Base-by-base conservation (phyloP, 2,797 vertebrate species). In the Gambelia wislizenii region DNA sequence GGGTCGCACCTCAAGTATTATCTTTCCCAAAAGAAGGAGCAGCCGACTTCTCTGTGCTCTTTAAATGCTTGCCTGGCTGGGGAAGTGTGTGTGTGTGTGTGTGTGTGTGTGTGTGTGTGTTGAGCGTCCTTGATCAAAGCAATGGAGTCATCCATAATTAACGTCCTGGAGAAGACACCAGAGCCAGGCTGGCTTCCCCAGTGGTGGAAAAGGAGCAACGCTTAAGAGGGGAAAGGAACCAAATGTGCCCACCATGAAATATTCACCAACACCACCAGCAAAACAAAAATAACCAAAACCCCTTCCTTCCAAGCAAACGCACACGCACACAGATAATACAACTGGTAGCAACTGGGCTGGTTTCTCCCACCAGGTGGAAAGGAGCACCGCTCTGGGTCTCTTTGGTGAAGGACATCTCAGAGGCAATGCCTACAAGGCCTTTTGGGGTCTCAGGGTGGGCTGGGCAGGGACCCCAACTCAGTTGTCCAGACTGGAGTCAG, bases 121-220 rank as follows among this genome's bases (percentile, higher is more conserved):
- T 94, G 91, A 82, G 1, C 92, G 49, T 92, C 86, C 88, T 80
- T 88, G 92, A 74, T 89, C 81, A 0, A 47, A 92, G 89, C 76
- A 86, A 88, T 77, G 87, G 75, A 85, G 84, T 92, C 81, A 83
- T 92, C 93, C 92, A 91, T 86, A 92, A 76, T 92, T 91, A 95
- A 91, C 52, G 87, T 88, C 82, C 82, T 85, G 85, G 94, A 93
- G 90, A 83, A 49, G 81, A 84, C 33, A 86, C 76, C 27, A 82
- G 87, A 90, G 83, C 0, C 0, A 78, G 6, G 72, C n/a, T 42
- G 33, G 1, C 1, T 7, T 88, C 89, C 85, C 94, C 49, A 47
- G 89, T 89, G 87, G 87, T 2, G 0, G 12, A 30, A 59, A 59
- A 86, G 86, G 18, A 39, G 27, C 4, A 13, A 9, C 0, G 0